A percentile compares a stretch with the other conserved stretches of the same genome.
Evolutionary conservation across 2,113 vertebrate genomes (phyloP).

Genomic region (Corapipo altera): DNA sequence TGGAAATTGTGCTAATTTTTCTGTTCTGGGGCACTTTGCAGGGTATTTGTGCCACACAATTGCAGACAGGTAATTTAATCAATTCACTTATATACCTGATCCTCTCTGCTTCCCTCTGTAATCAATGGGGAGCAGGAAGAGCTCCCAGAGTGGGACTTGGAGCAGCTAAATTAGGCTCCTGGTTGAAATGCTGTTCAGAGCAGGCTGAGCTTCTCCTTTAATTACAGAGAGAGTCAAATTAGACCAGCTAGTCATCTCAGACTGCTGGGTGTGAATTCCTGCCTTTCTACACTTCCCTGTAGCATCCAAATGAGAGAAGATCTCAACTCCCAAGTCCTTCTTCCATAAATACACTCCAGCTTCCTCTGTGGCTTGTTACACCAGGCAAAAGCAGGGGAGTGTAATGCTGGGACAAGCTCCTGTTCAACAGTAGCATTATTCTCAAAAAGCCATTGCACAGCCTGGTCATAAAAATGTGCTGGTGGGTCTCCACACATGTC

Average conservation of each 20-base stretch:
- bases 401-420: not conserved
- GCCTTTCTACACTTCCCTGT: not conserved
- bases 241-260: not conserved
- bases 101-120: not conserved
- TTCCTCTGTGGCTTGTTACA: not conserved
- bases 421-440: not conserved
- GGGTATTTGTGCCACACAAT: not conserved
- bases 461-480: not conserved
- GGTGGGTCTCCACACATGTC: not conserved
- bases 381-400: not conserved
- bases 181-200: not conserved
- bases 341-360: not conserved
- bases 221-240: not conserved
- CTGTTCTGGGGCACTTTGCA: not conserved
- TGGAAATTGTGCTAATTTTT: not conserved
- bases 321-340: not conserved
- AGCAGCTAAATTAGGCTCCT: not conserved
- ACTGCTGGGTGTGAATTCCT: not conserved
- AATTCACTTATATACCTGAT: not conserved
- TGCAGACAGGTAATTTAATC: not conserved
- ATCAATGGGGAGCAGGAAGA: not conserved
- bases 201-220: not conserved
- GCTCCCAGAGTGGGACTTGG: not conserved
- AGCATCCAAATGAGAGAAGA: not conserved
- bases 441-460: not conserved